A percentile compares a stretch with the other conserved stretches of the same genome.
Evolutionary conservation across 1,140 invertebrate species (phyloP).

Genomic region (Drosophila nasuta): DNA sequence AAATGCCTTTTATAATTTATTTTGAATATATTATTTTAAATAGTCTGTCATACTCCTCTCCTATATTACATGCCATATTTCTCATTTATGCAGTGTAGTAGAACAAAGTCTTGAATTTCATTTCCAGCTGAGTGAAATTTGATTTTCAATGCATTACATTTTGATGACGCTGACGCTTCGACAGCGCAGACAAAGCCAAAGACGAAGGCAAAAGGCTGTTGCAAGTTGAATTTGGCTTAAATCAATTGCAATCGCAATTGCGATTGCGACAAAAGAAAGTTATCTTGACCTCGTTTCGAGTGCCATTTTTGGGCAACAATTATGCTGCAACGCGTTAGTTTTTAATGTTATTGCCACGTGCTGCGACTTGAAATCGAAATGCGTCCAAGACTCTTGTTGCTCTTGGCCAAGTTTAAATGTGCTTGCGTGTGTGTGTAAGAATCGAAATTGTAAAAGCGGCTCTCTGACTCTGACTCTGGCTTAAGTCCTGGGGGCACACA

Average conservation of each 20-base stretch:
- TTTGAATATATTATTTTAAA: not conserved
- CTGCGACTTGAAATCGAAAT: constrained; percentile 13
- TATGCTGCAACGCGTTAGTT: constrained; percentile 33
- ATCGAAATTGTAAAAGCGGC: constrained; percentile 53
- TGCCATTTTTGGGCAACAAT: constrained; percentile 39
- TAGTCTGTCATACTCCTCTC: constrained; percentile 15
- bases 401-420: constrained; percentile 46
- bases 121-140: constrained; percentile 48
- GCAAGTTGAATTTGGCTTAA: constrained; percentile 21
- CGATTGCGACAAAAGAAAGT: constrained; percentile 10
- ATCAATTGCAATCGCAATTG: constrained; percentile 30
- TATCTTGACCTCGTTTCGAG: constrained; percentile 21
- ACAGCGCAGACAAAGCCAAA: not conserved
- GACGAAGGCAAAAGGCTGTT: no score
- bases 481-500: constrained; percentile 42
- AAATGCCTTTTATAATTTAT: no score
- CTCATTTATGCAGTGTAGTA: constrained; percentile 34
- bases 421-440: constrained; percentile 9
- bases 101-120: constrained; percentile 39
- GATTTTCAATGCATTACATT: constrained; percentile 68
- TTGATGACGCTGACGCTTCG: constrained; percentile 33
- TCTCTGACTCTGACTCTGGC: constrained; percentile 3
- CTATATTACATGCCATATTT: not conserved
- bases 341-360: constrained; percentile 53
- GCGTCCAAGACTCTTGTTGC: not conserved